Conservation (phyloP, 2,113 vertebrate genomes). For the Halichoerus grypus region DNA sequence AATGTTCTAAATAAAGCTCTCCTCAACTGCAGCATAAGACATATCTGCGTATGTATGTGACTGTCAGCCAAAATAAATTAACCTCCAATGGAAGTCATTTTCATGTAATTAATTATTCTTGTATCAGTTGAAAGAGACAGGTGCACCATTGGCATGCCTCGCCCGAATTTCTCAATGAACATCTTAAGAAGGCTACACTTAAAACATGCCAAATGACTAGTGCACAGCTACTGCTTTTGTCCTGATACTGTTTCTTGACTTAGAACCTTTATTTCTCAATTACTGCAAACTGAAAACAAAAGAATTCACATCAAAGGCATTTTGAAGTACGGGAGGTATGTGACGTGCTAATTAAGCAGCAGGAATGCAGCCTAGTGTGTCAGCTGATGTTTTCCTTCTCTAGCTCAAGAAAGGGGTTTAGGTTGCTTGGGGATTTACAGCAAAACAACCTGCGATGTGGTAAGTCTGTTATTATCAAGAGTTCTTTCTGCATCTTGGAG, state of each 20-base stretch:
- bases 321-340: background rate
- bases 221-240: background rate
- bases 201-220: background rate
- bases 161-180: constrained; percentile 58
- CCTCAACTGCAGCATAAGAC: constrained; percentile 77
- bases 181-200: background rate
- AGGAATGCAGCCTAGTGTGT: fast-evolving
- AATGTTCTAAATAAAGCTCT: constrained; percentile 87
- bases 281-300: constrained; percentile 46
- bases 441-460: background rate
- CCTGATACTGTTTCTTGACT: background rate
- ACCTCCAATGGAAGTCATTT: constrained; percentile 85
- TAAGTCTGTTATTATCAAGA: background rate
- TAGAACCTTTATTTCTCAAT: constrained; percentile 63
- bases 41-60: constrained; percentile 81
- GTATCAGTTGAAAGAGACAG: constrained; percentile 82
- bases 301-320: background rate
- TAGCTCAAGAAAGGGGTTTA: background rate
- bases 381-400: background rate
- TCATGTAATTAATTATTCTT: constrained; percentile 85
- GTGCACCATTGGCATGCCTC: constrained; percentile 41
- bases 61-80: constrained; percentile 88
- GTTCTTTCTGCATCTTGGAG: background rate
- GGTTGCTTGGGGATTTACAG: background rate
- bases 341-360: background rate